Base-by-base conservation (phyloP, 2,888 invertebrate species). In the Antheraea assamensis region DNA sequence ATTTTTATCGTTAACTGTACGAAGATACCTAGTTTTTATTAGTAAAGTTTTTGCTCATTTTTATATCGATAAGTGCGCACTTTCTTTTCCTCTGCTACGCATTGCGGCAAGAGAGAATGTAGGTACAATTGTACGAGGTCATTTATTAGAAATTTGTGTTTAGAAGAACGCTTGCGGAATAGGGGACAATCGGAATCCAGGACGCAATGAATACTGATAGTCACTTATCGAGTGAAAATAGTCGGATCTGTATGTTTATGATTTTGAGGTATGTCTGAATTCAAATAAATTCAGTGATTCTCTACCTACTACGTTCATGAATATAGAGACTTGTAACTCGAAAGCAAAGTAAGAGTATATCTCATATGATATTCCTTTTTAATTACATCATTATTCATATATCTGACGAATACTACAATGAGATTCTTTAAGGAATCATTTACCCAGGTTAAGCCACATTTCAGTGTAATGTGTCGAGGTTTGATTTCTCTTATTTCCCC, bases 41-140 rank as follows among this genome's bases (percentile, higher is more conserved):
- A 55, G 58, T n/a, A 24, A 24, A 24, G 24, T 58, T 30, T 30
- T 64, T 64, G 61, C 27, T 30, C 30, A 17, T 64, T 30, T 61
- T 64, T 30, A 30, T 64, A 64, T 64, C 61, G 15, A 64, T 64
- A 64, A 64, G 61, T 64, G 30, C 5, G 61, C 27, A 64, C 27
- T 64, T 64, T 58, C 58, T 58, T 58, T 24, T 64, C 30, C 17
- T 30, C 27, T 27, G 15, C 30, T 64, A 64, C 61, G 30, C 61
- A 27, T 64, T 64, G 61, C 61, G 61, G 30, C 61, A 17, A 17
- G 30, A 17, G 27, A 64, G 17, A 24, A 58, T 58, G 58, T 58
- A 58, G n/a, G 58, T 58, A 24, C 58, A 5, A 61, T 61, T 27
- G 27, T 61, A 27, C 61, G 61, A 17, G 61, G 27, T 61, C 27